Conservation (phyloP, 1,140 invertebrate species). For the Glomeris maerens region DNA sequence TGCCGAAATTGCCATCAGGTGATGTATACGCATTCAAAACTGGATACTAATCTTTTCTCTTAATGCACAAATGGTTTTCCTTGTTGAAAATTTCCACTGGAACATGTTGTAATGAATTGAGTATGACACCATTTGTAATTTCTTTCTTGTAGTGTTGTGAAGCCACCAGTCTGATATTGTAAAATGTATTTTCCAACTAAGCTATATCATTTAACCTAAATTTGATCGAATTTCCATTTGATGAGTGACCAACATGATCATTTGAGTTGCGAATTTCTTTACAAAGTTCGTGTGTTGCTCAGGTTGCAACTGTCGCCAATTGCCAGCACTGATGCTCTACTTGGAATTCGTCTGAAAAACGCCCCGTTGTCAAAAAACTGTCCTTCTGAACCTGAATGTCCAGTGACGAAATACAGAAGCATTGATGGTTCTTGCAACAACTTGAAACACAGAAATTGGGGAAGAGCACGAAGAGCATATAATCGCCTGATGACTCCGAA, state of each 20-base stretch:
- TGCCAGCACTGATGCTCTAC: not conserved
- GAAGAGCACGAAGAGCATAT: slow-evolving; percentile 28
- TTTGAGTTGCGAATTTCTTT: too few species aligned
- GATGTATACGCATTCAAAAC: not conserved
- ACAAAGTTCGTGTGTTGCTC: too few species aligned
- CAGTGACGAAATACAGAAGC: slow-evolving; percentile 38
- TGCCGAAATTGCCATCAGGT: not conserved
- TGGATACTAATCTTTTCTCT: not conserved
- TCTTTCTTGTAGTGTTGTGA: too few species aligned
- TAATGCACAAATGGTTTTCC: too few species aligned
- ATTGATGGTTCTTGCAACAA: slow-evolving; percentile 64
- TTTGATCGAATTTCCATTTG: not conserved
- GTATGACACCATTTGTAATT: too few species aligned
- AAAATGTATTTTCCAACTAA: too few species aligned
- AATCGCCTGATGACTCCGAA: slow-evolving; percentile 12
- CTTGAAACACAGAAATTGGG: slow-evolving; percentile 37
- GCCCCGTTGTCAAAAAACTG: not conserved
- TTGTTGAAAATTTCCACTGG: too few species aligned
- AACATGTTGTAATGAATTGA: too few species aligned
- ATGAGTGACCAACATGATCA: too few species aligned
- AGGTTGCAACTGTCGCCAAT: not conserved
- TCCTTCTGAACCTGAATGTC: not conserved
- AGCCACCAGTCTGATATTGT: too few species aligned
- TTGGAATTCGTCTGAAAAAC: not conserved
- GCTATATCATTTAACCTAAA: not conserved